Evolutionary conservation across 2,888 invertebrate species (phyloP), one percentile per base, ranked within the genome.

Genomic region (Calameuta idolon): DNA sequence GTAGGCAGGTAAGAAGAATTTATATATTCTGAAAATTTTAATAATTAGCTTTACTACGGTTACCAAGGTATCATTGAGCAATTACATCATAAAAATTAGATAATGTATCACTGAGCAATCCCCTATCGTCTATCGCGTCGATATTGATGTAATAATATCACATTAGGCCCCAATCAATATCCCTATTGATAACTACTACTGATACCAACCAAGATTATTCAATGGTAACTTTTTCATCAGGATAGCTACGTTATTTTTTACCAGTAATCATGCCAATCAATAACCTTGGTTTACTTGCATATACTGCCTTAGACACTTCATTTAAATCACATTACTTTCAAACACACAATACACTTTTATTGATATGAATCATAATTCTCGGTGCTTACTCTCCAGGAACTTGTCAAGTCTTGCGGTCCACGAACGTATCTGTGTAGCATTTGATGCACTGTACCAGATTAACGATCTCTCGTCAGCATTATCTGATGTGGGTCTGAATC

Each of bases 401-500:
- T 91, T 87, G 81, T 95, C 92, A 12, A 95, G 82, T 31, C 93
- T 85, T 0, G 89, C 83, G 11, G 93, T 92, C 95, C 95, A 95
- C 81, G 92, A 92, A 1, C 92, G 81, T 0, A 92, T 90, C 75
- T 94, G 93, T 0, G 92, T 92, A 1, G 87, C 82, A 82, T 95
- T 94, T 69, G 92, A 92, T 3, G 92, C 90, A 81, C 93, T 92
- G 83, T 94, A 95, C 92, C 93, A 93, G 83, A 95, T 94, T 0
- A 95, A 90, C 0, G 95, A 94, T 12, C 94, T 94, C 76, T 94
- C 93, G 76, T 93, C 93, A 0, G 93, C 92, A 81, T 92, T 92
- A 0, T 89, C 87, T 77, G 93, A 90, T 73, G 94, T 92, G 0
- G 95, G 95, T 69, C 95, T 93, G 86, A 94, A 95, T 76, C 95